Base-by-base conservation (phyloP, 2,888 invertebrate genomes). In the Lobophora halterata region DNA sequence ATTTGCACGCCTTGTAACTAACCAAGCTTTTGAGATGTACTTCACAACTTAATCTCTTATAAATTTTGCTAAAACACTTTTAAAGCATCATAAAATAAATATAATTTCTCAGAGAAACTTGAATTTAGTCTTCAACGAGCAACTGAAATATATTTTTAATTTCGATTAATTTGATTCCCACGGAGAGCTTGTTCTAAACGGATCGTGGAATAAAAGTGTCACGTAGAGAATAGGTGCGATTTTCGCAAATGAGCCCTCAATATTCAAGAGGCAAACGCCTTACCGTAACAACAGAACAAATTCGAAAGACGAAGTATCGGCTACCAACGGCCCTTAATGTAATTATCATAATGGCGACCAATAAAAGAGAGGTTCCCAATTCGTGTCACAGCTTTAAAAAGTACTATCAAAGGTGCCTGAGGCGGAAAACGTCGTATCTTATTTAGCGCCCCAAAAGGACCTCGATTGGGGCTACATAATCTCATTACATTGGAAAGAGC, bases 301-400 rank as follows among this genome's bases (percentile, higher is more conserved):
- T 85, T 83, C 77, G 67, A 68, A 79, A 83, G 81, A 83, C 81
- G 79, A 71, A 85, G 79, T 79, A 83, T 83, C 79, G 82, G 72
- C 76, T 68, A 65, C 76, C 75, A 71, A 67, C 79, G 69, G 69
- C 66, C 80, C 79, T 78, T 83, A 85, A 86, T 75, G 78, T 78
- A 85, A 87, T 86, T 86, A 85, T 81, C 82, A 83, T 85, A 86
- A 87, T 86, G 80, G 76, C 76, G 76, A 78, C 81, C 83, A 83
- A 85, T 86, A 85, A 85, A 86, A 82, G 82, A 74, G 79, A 80
- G 76, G 77, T 81, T 77, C 77, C 62, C 71, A 79, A 80, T 81
- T 83, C 80, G 79, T 79, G 80, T 81, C 80, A 69, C 72, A 77
- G 83, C 79, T 83, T 81, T 82, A 79, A 80, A 82, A 81, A 81